phyloP scores from a whole-genome alignment of 2,113 vertebrate genomes.

The Hyla sarda region DNA sequence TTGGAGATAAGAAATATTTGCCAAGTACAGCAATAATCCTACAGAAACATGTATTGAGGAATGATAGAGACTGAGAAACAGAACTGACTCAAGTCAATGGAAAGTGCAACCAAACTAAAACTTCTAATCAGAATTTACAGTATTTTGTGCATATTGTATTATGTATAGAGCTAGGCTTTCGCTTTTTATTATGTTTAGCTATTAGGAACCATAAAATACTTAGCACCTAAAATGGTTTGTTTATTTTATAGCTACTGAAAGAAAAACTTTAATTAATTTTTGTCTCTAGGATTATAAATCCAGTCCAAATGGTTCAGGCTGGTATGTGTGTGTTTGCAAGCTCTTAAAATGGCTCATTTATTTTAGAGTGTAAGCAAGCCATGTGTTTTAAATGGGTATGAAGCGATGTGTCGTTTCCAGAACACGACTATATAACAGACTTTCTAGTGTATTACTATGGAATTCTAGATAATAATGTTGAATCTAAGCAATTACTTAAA shows the following conservation, averaged over 20 bases:
- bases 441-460: not conserved
- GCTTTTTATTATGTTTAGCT: slow-evolving; percentile 23
- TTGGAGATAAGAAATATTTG: no score
- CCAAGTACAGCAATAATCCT: not conserved
- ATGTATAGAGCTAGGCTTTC: not conserved
- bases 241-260: slow-evolving; percentile 43
- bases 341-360: slow-evolving; percentile 53
- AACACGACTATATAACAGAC: not conserved
- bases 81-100: no score
- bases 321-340: slow-evolving; percentile 23
- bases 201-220: slow-evolving; percentile 32
- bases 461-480: not conserved
- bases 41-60: not conserved
- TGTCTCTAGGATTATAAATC: slow-evolving; percentile 46
- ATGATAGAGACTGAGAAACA: not conserved
- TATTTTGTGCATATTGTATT: not conserved
- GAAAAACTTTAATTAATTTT: slow-evolving; percentile 55
- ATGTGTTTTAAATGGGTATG: slow-evolving; percentile 44
- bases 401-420: not conserved
- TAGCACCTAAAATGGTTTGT: slow-evolving; percentile 44
- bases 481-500: not conserved
- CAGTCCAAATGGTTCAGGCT: slow-evolving; percentile 34
- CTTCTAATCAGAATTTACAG: not conserved
- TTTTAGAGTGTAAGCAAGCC: slow-evolving; percentile 38
- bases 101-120: not conserved